Percentiles rank a stretch among this genome's conserved stretches.
Conservation (phyloP, 1,140 invertebrate species). For the Drosophila pseudoobscura region DNA sequence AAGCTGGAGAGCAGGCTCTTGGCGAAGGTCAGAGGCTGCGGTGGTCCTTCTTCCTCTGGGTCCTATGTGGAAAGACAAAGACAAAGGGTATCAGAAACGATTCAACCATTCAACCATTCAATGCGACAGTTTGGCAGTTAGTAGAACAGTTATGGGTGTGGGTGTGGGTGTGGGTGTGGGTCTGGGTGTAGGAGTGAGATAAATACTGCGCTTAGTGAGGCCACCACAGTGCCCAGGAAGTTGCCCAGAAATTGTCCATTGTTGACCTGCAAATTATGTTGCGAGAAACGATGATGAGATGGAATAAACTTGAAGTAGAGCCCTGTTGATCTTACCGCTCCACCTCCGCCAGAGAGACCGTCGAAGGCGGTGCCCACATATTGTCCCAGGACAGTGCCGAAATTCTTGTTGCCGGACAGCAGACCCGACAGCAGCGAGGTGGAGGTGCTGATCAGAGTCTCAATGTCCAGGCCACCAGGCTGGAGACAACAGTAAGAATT, state of each 20-base stretch:
- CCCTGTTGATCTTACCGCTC: constrained; percentile 80
- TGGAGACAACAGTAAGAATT: constrained; percentile 21
- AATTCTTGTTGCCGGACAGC: constrained; percentile 83
- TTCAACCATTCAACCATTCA: not conserved
- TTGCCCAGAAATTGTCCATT: constrained; percentile 83
- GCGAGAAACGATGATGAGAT: not conserved
- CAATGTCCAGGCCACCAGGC: constrained; percentile 83
- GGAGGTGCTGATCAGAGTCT: constrained; percentile 74
- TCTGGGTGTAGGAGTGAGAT: constrained; percentile 11
- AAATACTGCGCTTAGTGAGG: constrained; percentile 83
- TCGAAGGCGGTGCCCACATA: constrained; percentile 84
- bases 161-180: not conserved
- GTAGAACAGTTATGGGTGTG: constrained; percentile 42
- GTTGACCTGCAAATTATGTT: constrained; percentile 57
- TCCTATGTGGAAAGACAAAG: constrained; percentile 46
- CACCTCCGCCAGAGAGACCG: constrained; percentile 84
- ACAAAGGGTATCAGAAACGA: not conserved
- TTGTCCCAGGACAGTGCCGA: constrained; percentile 84
- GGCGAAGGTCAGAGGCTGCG: constrained; percentile 70
- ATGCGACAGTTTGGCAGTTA: constrained; percentile 19
- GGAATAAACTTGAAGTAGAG: not conserved
- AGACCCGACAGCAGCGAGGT: constrained; percentile 80
- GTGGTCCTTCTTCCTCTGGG: constrained; percentile 78
- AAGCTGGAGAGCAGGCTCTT: constrained; percentile 72
- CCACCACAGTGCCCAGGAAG: constrained; percentile 79